A percentile compares a stretch with the other conserved stretches of the same genome.
Conservation (phyloP, 2,797 vertebrate genomes). For the Ptychobarbus kaznakovi region DNA sequence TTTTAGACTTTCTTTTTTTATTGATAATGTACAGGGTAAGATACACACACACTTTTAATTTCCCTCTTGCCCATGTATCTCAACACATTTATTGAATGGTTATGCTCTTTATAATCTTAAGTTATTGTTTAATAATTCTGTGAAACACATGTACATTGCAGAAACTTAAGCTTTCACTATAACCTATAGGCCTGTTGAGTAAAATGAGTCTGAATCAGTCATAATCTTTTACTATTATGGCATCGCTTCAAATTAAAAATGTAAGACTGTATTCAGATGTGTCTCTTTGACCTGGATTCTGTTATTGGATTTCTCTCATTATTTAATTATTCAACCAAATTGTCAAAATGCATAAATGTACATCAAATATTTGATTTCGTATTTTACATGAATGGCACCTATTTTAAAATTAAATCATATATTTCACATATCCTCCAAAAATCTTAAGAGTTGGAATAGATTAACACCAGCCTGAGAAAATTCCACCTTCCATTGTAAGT, state of each 20-base stretch:
- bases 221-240: background rate
- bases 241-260: background rate
- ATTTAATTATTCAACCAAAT: constrained; percentile 13
- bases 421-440: background rate
- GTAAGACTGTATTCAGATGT: background rate
- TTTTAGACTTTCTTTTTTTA: background rate
- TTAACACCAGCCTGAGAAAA: background rate
- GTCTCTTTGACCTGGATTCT: background rate
- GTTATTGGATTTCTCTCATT: constrained; percentile 1
- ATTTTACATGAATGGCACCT: background rate
- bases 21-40: background rate
- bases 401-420: background rate
- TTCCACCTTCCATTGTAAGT: background rate
- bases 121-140: background rate
- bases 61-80: background rate
- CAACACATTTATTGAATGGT: background rate
- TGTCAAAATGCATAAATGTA: background rate
- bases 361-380: background rate
- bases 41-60: background rate
- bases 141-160: background rate
- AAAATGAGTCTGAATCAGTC: background rate
- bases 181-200: background rate
- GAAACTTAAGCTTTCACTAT: background rate
- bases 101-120: background rate
- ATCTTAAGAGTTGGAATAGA: background rate